phyloP scores from a whole-genome alignment of 2,797 vertebrate genomes.

The Melopsittacus undulatus region DNA sequence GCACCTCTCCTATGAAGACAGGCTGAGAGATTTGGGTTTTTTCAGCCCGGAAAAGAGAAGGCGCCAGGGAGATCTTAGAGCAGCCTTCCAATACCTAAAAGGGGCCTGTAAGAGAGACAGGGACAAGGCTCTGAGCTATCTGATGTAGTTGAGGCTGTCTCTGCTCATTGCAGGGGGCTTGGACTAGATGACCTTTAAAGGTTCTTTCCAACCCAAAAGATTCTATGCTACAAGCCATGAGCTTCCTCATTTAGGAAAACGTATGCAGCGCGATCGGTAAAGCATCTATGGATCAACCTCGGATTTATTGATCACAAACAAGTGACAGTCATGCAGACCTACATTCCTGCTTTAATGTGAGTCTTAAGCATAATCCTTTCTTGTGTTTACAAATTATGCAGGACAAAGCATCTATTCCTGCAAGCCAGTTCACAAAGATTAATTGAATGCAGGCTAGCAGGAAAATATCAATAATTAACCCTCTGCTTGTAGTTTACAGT shows the following conservation, averaged over 20 bases:
- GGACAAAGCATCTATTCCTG: not conserved
- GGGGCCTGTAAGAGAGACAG: not conserved
- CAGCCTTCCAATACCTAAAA: not conserved
- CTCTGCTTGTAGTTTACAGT: not conserved
- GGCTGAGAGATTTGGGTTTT: not conserved
- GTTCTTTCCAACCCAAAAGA: not conserved
- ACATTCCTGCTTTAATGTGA: not conserved
- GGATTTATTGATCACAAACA: not conserved
- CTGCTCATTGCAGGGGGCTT: not conserved
- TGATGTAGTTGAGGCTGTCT: not conserved
- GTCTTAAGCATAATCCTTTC: not conserved
- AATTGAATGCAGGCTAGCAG: not conserved
- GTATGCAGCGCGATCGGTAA: rapidly evolving
- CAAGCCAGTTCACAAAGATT: not conserved
- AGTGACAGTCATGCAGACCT: not conserved
- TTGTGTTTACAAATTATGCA: not conserved
- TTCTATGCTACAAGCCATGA: not conserved
- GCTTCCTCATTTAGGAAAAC: not conserved
- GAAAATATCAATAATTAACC: not conserved
- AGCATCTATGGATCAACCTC: not conserved
- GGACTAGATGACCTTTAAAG: not conserved
- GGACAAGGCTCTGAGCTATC: not conserved
- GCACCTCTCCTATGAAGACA: not conserved
- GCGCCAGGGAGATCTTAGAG: not conserved
- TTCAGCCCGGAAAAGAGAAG: not conserved